Conservation (phyloP, 2,888 invertebrate genomes). For the Heteromyza rotundicornis region DNA sequence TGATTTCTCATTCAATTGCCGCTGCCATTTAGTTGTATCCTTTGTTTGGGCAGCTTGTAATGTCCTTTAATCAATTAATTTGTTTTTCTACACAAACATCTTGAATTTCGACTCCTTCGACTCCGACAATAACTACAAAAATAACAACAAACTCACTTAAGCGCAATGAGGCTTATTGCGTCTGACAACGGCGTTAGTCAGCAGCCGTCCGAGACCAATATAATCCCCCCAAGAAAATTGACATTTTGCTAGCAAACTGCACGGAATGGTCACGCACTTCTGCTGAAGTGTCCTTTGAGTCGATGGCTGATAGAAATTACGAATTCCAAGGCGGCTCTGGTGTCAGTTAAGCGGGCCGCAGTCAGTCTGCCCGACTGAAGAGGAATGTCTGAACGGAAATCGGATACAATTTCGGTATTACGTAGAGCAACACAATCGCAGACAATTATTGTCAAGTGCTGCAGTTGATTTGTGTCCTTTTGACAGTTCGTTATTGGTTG, state of each 20-base stretch:
- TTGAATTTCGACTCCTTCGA: background rate
- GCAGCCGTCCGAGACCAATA: background rate
- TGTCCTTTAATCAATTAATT: conserved; percentile 55
- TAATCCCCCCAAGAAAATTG: background rate
- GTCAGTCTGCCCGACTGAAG: too few species aligned
- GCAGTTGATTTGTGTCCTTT: conserved; percentile 31
- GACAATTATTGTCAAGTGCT: conserved; percentile 11
- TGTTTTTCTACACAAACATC: conserved; percentile 27
- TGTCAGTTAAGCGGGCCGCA: background rate
- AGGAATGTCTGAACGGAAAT: background rate
- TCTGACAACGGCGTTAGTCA: conserved; percentile 40
- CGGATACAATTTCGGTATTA: background rate
- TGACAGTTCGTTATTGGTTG: conserved; percentile 26
- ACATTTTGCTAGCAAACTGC: background rate
- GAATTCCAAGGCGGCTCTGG: background rate
- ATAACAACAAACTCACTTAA: conserved; percentile 46
- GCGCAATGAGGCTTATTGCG: conserved; percentile 54
- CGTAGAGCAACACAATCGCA: background rate
- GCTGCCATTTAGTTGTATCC: conserved; percentile 41
- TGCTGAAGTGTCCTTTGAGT: background rate
- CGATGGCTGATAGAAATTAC: background rate
- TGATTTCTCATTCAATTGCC: conserved; percentile 51
- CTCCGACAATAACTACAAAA: background rate
- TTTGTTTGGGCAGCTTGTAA: conserved; percentile 43
- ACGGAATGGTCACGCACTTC: background rate